Conservation (phyloP, 23 tunicate species). For the Oikopleura dioica region DNA sequence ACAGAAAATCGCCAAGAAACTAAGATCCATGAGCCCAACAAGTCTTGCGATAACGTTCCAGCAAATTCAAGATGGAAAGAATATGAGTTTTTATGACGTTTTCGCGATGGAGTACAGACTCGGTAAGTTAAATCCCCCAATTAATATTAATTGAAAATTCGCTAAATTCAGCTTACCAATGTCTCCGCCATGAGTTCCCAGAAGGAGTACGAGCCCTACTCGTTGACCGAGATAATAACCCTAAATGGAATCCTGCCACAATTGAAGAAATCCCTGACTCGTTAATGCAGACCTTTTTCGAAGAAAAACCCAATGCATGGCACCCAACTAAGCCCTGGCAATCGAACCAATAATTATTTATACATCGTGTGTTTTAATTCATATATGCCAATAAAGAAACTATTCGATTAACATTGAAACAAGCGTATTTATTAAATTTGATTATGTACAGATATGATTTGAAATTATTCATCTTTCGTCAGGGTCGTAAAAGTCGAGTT, state of each 20-base stretch:
- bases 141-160: neutral
- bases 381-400: too few species aligned
- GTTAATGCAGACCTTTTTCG: neutral
- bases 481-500: too few species aligned
- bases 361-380: too few species aligned
- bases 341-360: too few species aligned
- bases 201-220: slow-evolving; percentile 80
- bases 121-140: neutral
- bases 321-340: neutral
- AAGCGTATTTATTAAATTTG: too few species aligned
- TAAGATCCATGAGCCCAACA: slow-evolving; percentile 53
- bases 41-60: slow-evolving; percentile 43
- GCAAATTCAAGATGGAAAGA: slow-evolving; percentile 35
- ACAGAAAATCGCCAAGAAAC: slow-evolving; percentile 23
- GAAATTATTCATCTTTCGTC: too few species aligned
- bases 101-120: slow-evolving; percentile 64
- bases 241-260: slow-evolving; percentile 58
- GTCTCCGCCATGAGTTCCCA: slow-evolving; percentile 25
- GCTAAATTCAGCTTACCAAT: neutral
- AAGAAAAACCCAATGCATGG: neutral
- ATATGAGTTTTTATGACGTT: slow-evolving; percentile 33
- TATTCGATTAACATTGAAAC: too few species aligned
- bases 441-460: too few species aligned
- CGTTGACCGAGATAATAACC: slow-evolving; percentile 62
- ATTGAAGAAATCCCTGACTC: slow-evolving; percentile 27